Base-by-base conservation (phyloP, 2,113 vertebrate genomes). In the Charadrius vociferus region DNA sequence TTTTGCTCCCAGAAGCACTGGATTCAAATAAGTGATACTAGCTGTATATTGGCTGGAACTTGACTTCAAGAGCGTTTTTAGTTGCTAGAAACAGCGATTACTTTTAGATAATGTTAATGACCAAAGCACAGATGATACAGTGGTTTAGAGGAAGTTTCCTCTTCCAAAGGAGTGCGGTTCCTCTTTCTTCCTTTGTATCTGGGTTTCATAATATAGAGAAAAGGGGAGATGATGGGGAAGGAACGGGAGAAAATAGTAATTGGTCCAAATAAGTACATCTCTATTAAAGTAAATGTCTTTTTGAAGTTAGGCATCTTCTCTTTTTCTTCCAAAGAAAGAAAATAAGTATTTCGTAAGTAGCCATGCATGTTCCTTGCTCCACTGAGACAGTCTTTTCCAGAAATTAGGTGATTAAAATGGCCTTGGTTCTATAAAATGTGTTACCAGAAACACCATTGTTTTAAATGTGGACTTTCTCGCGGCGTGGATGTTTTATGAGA, bases 201-300 rank as follows among this genome's bases (percentile, higher is more conserved):
- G 52, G 16, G 21, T 67, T 94, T 88, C 19, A 43, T 59, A 53
- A 65, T 19, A 7, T 0, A 59, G 55, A 67, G 18, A 47, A 84
- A 32, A 26, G 20, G 4, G 18, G 55, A 30, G 34, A 23, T 2
- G 22, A 3, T 1, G 1, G 7, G 9, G 11, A 41, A 41, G 15
- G n/a, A 74, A 30, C 4, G 4, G 11, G 24, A 14, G 6, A 41
- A 32, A 87, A 0, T 8, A 41, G 11, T 34, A 65, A 22, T 18
- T 19, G 37, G 15, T 55, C 34, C 27, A 23, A n/a, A 19, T 52
- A 86, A 61, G 30, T 21, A 2, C 66, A 41, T 63, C 36, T 75
- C 22, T 78, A 1, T 68, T 56, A 4, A 81, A 81, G 17, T 61
- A 13, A 22, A 0, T 20, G 18, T 19, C n/a, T 71, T 87, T 47